Base-by-base conservation (phyloP, 1,140 invertebrate genomes). In the Temnothorax curvispinosus region DNA sequence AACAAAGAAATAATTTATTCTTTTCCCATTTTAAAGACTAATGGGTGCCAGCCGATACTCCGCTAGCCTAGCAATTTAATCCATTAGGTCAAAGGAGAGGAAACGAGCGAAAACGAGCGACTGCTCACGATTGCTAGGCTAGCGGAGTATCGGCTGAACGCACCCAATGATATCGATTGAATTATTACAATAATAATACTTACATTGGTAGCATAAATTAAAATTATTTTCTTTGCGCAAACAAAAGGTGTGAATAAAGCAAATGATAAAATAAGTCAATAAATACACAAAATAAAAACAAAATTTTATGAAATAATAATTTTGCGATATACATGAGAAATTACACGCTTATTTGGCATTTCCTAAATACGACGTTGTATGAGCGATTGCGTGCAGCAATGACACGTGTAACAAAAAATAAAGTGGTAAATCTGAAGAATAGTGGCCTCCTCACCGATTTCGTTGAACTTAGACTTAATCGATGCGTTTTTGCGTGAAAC, bases 101-200 rank as follows among this genome's bases (percentile, higher is more conserved):
- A n/a, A n/a, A n/a, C n/a, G n/a, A n/a, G n/a, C n/a, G n/a, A n/a
- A n/a, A n/a, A n/a, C n/a, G n/a, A n/a, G n/a, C n/a, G n/a, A n/a
- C n/a, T n/a, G n/a, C n/a, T n/a, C n/a, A n/a, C n/a, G n/a, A n/a
- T n/a, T n/a, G n/a, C n/a, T n/a, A n/a, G n/a, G n/a, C n/a, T n/a
- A n/a, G n/a, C n/a, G n/a, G n/a, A n/a, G n/a, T n/a, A n/a, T n/a
- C n/a, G n/a, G n/a, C n/a, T n/a, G n/a, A n/a, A n/a, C n/a, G n/a
- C n/a, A n/a, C n/a, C n/a, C n/a, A n/a, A n/a, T 60, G n/a, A 13
- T 44, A 27, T 27, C 11, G 18, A 69, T 58, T 69, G 7, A 21
- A 81, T 67, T 69, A 52, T 47, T 69, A 2, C 47, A 54, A 41
- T 41, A 65, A 80, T 32, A 50, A 77, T 47, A 6, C 4, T 27